Percentiles rank a stretch among this genome's conserved stretches.
Evolutionary conservation across 2,113 vertebrate species (phyloP).

Genomic region (Cyphomyrus plagiostoma): DNA sequence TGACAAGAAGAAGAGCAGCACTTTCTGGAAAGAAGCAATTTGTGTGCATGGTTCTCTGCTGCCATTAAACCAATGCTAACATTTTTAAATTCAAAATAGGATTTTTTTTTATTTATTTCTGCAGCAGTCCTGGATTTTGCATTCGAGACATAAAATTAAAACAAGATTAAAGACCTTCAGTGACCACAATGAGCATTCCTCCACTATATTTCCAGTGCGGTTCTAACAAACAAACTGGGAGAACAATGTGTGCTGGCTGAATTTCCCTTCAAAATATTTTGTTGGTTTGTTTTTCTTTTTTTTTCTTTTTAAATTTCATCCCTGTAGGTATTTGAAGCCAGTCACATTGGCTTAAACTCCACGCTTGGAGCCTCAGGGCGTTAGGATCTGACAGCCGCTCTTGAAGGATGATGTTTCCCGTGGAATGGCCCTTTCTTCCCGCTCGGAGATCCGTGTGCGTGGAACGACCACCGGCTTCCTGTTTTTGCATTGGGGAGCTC

Average conservation of each 20-base stretch:
- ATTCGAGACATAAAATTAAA: slow-evolving; percentile 8
- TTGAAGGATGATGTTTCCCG: neutral
- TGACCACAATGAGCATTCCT: neutral
- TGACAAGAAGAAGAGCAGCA: neutral
- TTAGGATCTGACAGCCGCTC: neutral
- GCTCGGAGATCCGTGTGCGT: neutral
- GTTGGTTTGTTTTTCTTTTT: neutral
- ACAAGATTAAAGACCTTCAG: neutral
- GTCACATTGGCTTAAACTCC: neutral
- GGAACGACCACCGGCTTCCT: neutral
- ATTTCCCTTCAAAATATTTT: neutral
- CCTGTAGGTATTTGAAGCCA: neutral
- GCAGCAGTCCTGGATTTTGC: neutral
- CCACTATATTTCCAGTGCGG: neutral
- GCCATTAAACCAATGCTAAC: neutral
- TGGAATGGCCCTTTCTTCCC: neutral
- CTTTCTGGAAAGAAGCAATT: neutral
- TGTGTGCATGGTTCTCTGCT: neutral
- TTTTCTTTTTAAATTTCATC: neutral
- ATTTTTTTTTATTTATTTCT: neutral
- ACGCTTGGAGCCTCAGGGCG: neutral
- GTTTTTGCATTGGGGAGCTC: neutral
- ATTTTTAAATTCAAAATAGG: neutral
- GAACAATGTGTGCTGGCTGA: neutral
- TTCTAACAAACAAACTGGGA: slow-evolving; percentile 3